Evolutionary conservation across 2,888 invertebrate genomes (phyloP), one percentile per base, ranked within the genome.

Genomic region (Philereme transversata): DNA sequence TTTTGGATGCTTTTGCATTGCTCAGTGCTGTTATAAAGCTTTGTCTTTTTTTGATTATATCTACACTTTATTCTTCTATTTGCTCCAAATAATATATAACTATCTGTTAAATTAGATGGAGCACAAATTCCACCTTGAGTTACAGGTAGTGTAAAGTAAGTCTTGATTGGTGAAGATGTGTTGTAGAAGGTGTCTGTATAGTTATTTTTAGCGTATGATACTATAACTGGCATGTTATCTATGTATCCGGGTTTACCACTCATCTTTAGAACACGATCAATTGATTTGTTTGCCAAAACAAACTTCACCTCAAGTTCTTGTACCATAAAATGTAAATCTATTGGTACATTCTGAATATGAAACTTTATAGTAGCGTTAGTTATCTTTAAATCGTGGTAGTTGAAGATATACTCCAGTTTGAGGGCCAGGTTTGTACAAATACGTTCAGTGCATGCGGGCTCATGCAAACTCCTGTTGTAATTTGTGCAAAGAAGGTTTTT

Each of bases 221-320:
- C 78, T 58, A 94, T 82, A 40, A 97, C 84, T 0, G 96, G 96
- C 69, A 94, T 93, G 5, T 95, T 95, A 4, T 87, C 71, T 5
- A 94, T 76, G 75, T 97, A 97, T 4, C 97, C 97, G 1, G 96
- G 96, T 81, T 95, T 96, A 4, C 97, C 97, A 85, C 97, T 97
- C 10, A 92, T 72, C 65, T 76, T 71, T 40, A 87, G 62, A 43
- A 86, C 65, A 22, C 73, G 64, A 3, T 84, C 79, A n/a, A 73
- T 70, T 0, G 86, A 77, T 47, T 74, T 70, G 65, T 88, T 88
- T 5, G 77, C 70, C 58, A 90, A 72, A 54, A 82, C 69, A 73
- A 89, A 91, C 50, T 74, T 74, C 0, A 91, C 83, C 55, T 69
- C 72, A 52, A 90, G 76, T 66, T 84, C 82, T 78, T 91, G 90